These are phyloP conservation scores for Trichogramma evanescens DNA, from an alignment of 2,888 invertebrate genomes.

Conservation along the genomic window DNA sequence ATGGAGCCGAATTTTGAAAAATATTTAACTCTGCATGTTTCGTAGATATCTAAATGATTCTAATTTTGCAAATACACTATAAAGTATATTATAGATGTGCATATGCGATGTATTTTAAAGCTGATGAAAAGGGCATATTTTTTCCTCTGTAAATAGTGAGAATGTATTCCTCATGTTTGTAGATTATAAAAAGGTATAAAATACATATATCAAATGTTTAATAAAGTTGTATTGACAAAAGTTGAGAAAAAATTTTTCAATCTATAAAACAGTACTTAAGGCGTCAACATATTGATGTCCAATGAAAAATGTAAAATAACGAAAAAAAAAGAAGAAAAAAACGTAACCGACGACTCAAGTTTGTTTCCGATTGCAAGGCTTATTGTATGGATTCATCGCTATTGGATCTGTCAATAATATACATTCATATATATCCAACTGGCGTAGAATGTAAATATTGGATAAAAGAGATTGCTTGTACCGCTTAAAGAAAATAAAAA, in stretches of 20 bases:
- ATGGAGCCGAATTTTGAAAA: too few relatives aligned
- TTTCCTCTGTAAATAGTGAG: slow-evolving; percentile 9
- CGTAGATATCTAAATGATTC: too few relatives aligned
- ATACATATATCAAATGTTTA: too few relatives aligned
- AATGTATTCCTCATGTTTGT: too few relatives aligned
- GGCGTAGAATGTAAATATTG: slow-evolving; percentile 10
- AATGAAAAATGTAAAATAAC: background rate
- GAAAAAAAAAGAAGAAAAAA: background rate
- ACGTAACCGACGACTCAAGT: background rate
- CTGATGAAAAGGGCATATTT: background rate
- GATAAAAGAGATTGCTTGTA: background rate
- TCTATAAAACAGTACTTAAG: slow-evolving; percentile 13
- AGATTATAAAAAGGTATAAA: too few relatives aligned
- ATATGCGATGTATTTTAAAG: too few relatives aligned
- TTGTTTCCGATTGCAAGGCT: background rate
- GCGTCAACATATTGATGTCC: slow-evolving; percentile 1
- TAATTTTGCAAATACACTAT: too few relatives aligned
- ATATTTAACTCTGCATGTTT: too few relatives aligned
- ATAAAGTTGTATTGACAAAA: too few relatives aligned
- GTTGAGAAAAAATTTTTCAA: too few relatives aligned
- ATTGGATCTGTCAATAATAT: slow-evolving; percentile 1
- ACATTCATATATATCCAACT: background rate
- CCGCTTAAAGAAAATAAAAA: too few relatives aligned
- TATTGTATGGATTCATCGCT: background rate
- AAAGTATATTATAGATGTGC: too few relatives aligned